Conservation (phyloP, 2,113 vertebrate genomes). For the Gnathonemus echidnorhynchus region DNA sequence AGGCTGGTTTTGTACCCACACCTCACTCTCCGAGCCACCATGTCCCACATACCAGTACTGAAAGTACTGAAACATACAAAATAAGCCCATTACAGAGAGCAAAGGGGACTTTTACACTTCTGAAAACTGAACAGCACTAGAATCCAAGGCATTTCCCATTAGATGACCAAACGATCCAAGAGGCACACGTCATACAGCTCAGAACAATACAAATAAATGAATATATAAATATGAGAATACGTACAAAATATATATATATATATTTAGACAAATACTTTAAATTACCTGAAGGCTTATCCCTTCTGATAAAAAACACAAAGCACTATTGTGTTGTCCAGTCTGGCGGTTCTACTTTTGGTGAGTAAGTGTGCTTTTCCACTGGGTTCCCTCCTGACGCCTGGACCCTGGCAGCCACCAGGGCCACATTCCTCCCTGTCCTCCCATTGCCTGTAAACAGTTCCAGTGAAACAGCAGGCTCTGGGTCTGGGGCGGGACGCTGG, state of each 20-base stretch:
- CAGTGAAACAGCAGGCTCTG: conserved; percentile 12
- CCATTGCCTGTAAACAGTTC: neutral
- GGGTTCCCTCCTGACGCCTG: neutral
- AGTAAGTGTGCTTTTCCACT: neutral
- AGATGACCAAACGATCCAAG: neutral
- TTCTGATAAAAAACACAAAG: conserved; percentile 24
- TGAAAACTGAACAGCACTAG: neutral
- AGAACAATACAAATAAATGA: conserved; percentile 29
- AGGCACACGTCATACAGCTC: conserved; percentile 10
- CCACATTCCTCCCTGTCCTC: conserved; percentile 15
- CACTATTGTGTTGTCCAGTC: conserved; percentile 8
- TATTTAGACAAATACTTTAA: conserved; percentile 17
- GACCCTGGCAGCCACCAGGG: neutral
- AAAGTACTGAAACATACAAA: neutral
- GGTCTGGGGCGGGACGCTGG: neutral
- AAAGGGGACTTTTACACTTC: neutral
- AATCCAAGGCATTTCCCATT: neutral
- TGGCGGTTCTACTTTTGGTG: neutral
- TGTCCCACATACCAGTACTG: neutral
- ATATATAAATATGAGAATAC: conserved; percentile 50
- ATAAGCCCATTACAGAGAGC: neutral
- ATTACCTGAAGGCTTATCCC: conserved; percentile 23
- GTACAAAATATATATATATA: conserved; percentile 40
- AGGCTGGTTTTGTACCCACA: neutral
- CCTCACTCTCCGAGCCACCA: neutral